phyloP scores from a whole-genome alignment of 2,113 vertebrate genomes.

The Balaeniceps rex region DNA sequence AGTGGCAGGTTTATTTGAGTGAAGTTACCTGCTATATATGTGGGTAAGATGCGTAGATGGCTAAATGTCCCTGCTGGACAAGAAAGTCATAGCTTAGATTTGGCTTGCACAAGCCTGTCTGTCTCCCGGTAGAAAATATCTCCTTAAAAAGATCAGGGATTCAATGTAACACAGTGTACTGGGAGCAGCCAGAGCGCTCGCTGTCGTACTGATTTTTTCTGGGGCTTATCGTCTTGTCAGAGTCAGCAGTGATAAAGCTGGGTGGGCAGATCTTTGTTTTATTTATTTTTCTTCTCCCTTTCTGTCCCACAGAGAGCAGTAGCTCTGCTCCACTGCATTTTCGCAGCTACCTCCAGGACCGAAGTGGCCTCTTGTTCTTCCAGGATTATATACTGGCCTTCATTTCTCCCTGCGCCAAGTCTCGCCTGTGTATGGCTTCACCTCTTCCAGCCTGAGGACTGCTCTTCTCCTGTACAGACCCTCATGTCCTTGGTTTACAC shows the following conservation, averaged over 20 bases:
- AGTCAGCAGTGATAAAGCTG: background rate
- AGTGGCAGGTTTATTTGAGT: background rate
- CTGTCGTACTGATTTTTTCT: background rate
- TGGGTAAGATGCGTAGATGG: background rate
- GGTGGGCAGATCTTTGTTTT: background rate
- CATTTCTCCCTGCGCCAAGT: background rate
- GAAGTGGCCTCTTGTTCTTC: background rate
- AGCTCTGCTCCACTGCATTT: background rate
- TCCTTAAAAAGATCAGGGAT: background rate
- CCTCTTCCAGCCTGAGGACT: background rate
- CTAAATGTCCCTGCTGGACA: too few relatives aligned
- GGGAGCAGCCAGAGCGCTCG: background rate
- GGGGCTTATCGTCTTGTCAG: background rate
- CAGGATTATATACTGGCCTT: background rate
- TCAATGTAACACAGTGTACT: background rate
- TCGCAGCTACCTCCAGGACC: background rate
- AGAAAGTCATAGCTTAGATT: too few relatives aligned
- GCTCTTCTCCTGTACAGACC: background rate
- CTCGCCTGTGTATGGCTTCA: background rate
- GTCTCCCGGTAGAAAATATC: background rate
- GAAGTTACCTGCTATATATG: accelerated
- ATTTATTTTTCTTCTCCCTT: background rate
- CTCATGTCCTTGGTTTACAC: background rate
- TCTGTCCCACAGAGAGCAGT: background rate
- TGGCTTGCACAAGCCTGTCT: background rate